A percentile compares a stretch with the other conserved stretches of the same genome.
These are phyloP conservation scores for Muscicapa adusta DNA, from an alignment of 2,113 vertebrate species.

Conservation along the genomic window DNA sequence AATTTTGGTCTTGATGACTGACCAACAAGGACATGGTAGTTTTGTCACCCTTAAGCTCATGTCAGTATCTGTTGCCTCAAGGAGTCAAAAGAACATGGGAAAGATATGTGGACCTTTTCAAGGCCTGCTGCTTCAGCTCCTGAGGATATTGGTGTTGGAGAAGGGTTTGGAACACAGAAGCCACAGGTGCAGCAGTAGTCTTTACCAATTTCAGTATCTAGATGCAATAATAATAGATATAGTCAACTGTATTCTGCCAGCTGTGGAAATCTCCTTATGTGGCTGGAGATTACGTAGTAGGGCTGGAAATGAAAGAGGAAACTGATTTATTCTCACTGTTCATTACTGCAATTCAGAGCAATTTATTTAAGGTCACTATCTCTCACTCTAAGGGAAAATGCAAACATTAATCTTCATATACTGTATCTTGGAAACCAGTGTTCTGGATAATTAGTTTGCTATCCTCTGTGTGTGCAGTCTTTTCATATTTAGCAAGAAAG, in stretches of 20 bases:
- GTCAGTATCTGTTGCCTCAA: not conserved
- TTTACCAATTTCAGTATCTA: not conserved
- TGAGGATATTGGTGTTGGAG: not conserved
- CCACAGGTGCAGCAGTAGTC: not conserved
- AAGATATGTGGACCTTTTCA: not conserved
- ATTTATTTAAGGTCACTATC: slow-evolving; percentile 71
- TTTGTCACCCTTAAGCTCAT: not conserved
- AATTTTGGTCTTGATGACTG: not conserved
- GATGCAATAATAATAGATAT: not conserved
- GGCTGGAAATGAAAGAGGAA: slow-evolving; percentile 50
- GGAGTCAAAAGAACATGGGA: not conserved
- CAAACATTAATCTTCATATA: slow-evolving; percentile 68
- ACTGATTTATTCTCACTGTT: slow-evolving; percentile 67
- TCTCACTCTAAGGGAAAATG: slow-evolving; percentile 57
- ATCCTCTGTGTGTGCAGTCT: not conserved
- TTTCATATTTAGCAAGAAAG: slow-evolving; percentile 39
- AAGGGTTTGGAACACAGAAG: not conserved
- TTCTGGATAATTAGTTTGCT: slow-evolving; percentile 67
- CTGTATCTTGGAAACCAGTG: slow-evolving; percentile 63
- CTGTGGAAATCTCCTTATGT: slow-evolving; percentile 9
- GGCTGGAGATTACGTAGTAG: not conserved
- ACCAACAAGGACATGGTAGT: not conserved
- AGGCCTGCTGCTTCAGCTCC: not conserved
- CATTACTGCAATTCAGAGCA: slow-evolving; percentile 53
- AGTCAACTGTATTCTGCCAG: not conserved